phyloP scores from a whole-genome alignment of 2,888 invertebrate species.

The Horisme vitalbata region DNA sequence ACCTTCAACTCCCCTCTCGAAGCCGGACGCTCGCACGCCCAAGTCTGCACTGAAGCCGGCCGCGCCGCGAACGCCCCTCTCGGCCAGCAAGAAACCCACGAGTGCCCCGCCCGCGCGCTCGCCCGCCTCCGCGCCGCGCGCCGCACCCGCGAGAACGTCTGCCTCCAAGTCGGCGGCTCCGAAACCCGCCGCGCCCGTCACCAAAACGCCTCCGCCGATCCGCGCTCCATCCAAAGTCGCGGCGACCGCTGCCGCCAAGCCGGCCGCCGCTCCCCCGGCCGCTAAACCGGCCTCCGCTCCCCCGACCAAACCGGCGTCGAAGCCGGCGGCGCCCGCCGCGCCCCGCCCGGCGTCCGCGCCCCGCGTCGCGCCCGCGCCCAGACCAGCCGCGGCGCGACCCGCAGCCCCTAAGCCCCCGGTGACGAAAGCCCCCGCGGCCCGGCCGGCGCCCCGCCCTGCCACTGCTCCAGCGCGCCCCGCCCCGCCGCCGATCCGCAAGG shows the following conservation, averaged over 20 bases:
- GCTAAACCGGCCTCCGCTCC: constrained; percentile 58
- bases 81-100: constrained; percentile 36
- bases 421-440: constrained; percentile 24
- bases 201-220: constrained; percentile 30
- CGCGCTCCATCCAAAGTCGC: constrained; percentile 15
- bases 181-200: constrained; percentile 24
- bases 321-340: constrained; percentile 55
- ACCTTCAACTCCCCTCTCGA: constrained; percentile 47
- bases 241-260: constrained; percentile 22
- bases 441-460: constrained; percentile 8
- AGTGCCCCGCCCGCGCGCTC: constrained; percentile 48
- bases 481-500: constrained; percentile 43
- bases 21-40: constrained; percentile 43
- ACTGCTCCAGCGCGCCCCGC: constrained; percentile 33
- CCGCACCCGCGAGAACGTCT: constrained; percentile 41
- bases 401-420: constrained; percentile 24
- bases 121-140: constrained; percentile 33
- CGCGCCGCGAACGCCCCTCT: constrained; percentile 41
- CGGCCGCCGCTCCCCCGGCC: constrained; percentile 14
- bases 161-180: constrained; percentile 29
- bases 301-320: constrained; percentile 25
- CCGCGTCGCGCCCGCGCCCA: constrained; percentile 30
- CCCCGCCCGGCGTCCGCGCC: constrained; percentile 27
- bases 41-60: constrained; percentile 44
- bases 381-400: constrained; percentile 30